A percentile compares a stretch with the other conserved stretches of the same genome.
Evolutionary conservation across 2,888 invertebrate genomes (phyloP).

Genomic region (Synanthedon formicaeformis): DNA sequence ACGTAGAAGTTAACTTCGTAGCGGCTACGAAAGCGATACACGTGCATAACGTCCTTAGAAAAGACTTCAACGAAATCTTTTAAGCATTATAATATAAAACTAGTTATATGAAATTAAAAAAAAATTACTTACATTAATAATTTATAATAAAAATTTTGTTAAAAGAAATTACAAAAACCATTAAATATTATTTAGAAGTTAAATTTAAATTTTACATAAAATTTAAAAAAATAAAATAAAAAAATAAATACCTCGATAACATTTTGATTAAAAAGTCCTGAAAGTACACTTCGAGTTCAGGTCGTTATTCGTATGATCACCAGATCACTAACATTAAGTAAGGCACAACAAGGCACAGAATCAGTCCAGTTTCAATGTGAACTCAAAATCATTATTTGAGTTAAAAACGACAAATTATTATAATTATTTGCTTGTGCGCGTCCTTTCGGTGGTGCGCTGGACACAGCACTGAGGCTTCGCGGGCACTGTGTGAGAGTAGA

Average conservation of each 20-base stretch:
- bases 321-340: slow-evolving; percentile 37
- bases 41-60: slow-evolving; percentile 9
- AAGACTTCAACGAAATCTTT: slow-evolving; percentile 24
- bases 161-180: no score
- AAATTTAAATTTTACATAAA: no score
- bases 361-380: slow-evolving; percentile 13
- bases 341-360: slow-evolving; percentile 37
- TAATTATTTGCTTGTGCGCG: slow-evolving; percentile 20
- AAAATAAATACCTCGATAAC: slow-evolving; percentile 35
- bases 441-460: slow-evolving; percentile 36
- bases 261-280: slow-evolving; percentile 21
- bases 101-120: no score
- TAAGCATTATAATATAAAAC: not conserved
- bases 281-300: slow-evolving; percentile 21
- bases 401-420: not conserved
- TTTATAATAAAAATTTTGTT: no score
- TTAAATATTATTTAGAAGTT: no score
- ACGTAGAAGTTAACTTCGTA: slow-evolving; percentile 23
- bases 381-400: not conserved
- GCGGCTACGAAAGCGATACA: slow-evolving; percentile 17
- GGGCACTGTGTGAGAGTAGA: slow-evolving; percentile 22
- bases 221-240: not conserved
- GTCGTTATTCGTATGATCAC: slow-evolving; percentile 23
- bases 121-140: no score
- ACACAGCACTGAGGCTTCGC: slow-evolving; percentile 34